phyloP scores from a whole-genome alignment of 2,888 invertebrate species.

The Lasioglossum vierecki region DNA sequence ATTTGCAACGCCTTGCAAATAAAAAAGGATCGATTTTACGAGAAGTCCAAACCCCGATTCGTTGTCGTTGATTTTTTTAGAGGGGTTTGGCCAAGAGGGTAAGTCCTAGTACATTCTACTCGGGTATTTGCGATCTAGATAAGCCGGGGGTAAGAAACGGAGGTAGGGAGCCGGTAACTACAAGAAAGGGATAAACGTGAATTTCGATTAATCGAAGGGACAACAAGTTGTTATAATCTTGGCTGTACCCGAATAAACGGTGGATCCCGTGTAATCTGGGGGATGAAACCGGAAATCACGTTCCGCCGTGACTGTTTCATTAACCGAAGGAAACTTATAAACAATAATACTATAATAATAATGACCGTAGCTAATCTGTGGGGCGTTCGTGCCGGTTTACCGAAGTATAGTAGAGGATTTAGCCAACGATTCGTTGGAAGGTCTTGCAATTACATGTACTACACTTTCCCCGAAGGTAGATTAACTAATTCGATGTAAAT shows the following conservation, averaged over 20 bases:
- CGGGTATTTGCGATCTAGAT: slow-evolving; percentile 57
- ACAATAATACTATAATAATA: slow-evolving; percentile 49
- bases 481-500: not conserved
- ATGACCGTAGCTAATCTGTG: slow-evolving; percentile 10
- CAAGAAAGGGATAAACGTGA: slow-evolving; percentile 68
- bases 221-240: slow-evolving; percentile 69
- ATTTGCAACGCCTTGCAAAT: not conserved
- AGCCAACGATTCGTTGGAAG: slow-evolving; percentile 8
- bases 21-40: not conserved
- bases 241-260: slow-evolving; percentile 52
- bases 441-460: not conserved
- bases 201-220: slow-evolving; percentile 71
- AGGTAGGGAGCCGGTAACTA: slow-evolving; percentile 25
- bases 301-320: slow-evolving; percentile 45
- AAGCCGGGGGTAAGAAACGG: slow-evolving; percentile 51
- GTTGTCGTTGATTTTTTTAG: slow-evolving; percentile 17
- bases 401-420: not conserved
- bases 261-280: slow-evolving; percentile 49
- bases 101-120: slow-evolving; percentile 31
- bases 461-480: not conserved
- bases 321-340: slow-evolving; percentile 51
- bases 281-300: slow-evolving; percentile 44
- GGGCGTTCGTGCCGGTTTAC: slow-evolving; percentile 10
- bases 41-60: slow-evolving; percentile 4
- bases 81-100: slow-evolving; percentile 25